phyloP scores from a whole-genome alignment of 2,888 invertebrate genomes.

The Cephus nigrinus region DNA sequence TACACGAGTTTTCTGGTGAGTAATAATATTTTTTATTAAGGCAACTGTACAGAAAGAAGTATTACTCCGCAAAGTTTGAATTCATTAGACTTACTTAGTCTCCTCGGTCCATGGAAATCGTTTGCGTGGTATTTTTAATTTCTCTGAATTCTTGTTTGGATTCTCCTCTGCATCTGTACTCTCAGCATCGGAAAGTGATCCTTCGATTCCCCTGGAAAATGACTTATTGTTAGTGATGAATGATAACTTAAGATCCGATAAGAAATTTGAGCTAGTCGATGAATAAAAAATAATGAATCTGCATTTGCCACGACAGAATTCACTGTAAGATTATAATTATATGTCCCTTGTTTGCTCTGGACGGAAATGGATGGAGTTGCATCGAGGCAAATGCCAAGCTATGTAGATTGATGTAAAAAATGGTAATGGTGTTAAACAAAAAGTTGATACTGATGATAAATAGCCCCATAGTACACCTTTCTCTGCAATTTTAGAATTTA shows the following conservation, averaged over 20 bases:
- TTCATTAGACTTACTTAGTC: conserved; percentile 67
- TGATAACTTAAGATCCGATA: neutral
- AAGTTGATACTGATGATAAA: conserved; percentile 50
- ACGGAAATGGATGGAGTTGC: conserved; percentile 19
- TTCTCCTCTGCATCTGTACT: conserved; percentile 59
- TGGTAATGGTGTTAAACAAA: conserved; percentile 40
- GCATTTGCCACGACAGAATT: conserved; percentile 35
- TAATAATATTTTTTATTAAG: neutral
- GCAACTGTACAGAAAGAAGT: neutral
- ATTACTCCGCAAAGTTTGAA: neutral
- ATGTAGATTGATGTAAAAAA: conserved; percentile 26
- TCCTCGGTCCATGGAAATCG: conserved; percentile 80
- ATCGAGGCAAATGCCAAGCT: conserved; percentile 28
- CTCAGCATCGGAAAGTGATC: conserved; percentile 46
- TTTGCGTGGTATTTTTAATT: conserved; percentile 74
- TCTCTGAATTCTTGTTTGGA: conserved; percentile 63
- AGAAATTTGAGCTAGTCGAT: neutral
- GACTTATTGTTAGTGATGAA: neutral
- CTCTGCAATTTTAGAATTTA: conserved; percentile 31
- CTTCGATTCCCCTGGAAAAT: conserved; percentile 58
- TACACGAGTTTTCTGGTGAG: conserved; percentile 49
- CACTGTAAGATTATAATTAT: conserved; percentile 14
- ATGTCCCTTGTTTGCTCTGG: conserved; percentile 9
- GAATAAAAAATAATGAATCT: conserved; percentile 22
- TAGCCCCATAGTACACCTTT: conserved; percentile 44